Evolutionary conservation across 2,888 invertebrate genomes (phyloP), one percentile per base, ranked within the genome.

Genomic region (Drosophila leonis): DNA sequence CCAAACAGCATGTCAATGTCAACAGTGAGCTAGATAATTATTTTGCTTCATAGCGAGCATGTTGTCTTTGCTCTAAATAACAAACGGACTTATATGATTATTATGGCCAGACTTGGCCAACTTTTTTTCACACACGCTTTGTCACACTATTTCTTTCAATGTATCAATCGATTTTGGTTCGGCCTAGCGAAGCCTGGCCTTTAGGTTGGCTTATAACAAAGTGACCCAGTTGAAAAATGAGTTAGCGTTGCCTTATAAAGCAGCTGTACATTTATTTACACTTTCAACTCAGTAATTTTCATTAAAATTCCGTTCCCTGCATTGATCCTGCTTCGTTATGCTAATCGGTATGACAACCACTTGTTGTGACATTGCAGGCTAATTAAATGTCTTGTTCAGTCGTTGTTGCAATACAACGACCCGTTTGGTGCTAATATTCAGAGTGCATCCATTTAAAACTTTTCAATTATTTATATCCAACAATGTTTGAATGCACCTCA

Each of bases 31-130:
- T 56, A 82, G 64, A 86, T 82, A 85, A 80, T 88, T 82, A 88
- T 88, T 67, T 68, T 68, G 62, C 62, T 56, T 48, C 49, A 55
- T 54, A 46, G 70, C 44, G 49, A 65, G 46, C 65, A 71, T 72
- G 65, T 64, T 66, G 73, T 54, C 56, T 73, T 52, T 90, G 90
- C 68, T 78, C 78, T 76, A 63, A 88, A 90, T 88, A 75, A 62
- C 74, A 88, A 78, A 80, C 72, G 71, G 70, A 76, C 75, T 86
- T 88, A 90, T 66, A 73, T 31, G 83, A 78, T 82, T 78, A 84
- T 72, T 59, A 71, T 60, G 72, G 67, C 35, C 18, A 42, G 56
- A 39, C 61, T n/a, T 46, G 52, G 7, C 33, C 62, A 46, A 13
- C 51, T 48, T 37, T 27, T n/a, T 31, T 33, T 48, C 12, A 15